These are phyloP conservation scores for Stenodema calcarata DNA, from an alignment of 2,888 invertebrate genomes.

Conservation along the genomic window DNA sequence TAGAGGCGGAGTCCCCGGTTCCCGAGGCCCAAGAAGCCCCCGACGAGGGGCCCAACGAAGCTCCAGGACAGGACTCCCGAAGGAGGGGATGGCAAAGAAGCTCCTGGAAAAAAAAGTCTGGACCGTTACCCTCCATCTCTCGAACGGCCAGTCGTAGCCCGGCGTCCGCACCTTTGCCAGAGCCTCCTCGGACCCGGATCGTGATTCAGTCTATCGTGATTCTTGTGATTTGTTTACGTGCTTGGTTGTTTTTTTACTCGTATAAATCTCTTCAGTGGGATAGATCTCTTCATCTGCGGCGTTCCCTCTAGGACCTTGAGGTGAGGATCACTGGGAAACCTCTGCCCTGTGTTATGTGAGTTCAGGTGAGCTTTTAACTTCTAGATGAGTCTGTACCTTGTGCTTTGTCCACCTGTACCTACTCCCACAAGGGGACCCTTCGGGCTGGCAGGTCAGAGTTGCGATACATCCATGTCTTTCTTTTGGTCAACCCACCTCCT, in stretches of 20 bases:
- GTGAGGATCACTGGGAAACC: background rate
- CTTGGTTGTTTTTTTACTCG: background rate
- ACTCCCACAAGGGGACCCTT: background rate
- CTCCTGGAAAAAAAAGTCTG: conserved; percentile 17
- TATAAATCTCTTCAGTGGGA: background rate
- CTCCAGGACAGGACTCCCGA: background rate
- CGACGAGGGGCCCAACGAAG: background rate
- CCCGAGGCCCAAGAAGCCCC: background rate
- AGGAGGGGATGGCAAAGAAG: conserved; percentile 7
- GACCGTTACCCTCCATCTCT: conserved; percentile 23
- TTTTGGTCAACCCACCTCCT: too few relatives aligned
- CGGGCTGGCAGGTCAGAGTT: background rate
- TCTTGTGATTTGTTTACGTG: background rate
- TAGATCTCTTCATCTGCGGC: background rate
- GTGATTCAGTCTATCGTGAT: background rate
- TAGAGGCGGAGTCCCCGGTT: background rate
- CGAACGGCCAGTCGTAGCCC: background rate
- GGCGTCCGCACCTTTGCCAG: background rate
- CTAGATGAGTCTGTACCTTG: background rate
- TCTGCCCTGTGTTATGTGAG: conserved; percentile 18
- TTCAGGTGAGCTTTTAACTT: conserved; percentile 10
- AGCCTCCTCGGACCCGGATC: background rate
- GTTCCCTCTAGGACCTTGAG: background rate
- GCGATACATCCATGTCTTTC: too few relatives aligned
- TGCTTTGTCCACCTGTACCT: background rate